Evolutionary conservation across 2,888 invertebrate species (phyloP), one percentile per base, ranked within the genome.

Genomic region (Acanthosepion lycidas): DNA sequence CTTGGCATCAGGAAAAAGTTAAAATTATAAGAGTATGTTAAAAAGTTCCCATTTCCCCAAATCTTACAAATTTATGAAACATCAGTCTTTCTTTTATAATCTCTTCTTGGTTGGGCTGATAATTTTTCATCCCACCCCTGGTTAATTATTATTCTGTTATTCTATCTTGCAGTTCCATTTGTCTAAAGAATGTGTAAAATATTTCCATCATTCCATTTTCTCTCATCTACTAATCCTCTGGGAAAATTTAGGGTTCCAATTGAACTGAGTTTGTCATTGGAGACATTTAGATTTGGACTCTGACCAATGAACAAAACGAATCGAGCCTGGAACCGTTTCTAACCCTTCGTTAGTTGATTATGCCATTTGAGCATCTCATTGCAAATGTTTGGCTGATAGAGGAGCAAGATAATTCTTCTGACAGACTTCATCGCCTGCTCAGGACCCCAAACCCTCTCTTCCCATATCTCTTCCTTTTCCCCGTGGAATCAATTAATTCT

Each of bases 401-500:
- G n/a, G 78, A 78, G n/a, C 5, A 9, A 78, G 33, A 78, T 78
- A 18, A 78, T n/a, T 78, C 78, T 78, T 78, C n/a, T n/a, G 78
- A 78, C 78, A 78, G 78, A 78, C 78, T 78, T 78, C 78, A n/a
- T n/a, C 78, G 9, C 15, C 23, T 78, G n/a, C n/a, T n/a, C 9
- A 33, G 33, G 78, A 78, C 78, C 78, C n/a, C n/a, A 78, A 78
- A n/a, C 15, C n/a, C 78, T 12, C 8, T n/a, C n/a, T 9, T 78
- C 15, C 0, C 15, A 3, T n/a, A 33, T 33, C n/a, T 15, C 12
- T 15, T 15, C 78, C 78, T n/a, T 12, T 78, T 12, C n/a, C n/a
- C 78, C n/a, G 9, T 78, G n/a, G 78, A 78, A 78, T 78, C 78
- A 78, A 78, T 78, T 78, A 78, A 78, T 78, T 78, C n/a, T 78